These are phyloP conservation scores for Trinorchestia longiramus DNA, from an alignment of 1,140 invertebrate genomes.

Conservation along the genomic window DNA sequence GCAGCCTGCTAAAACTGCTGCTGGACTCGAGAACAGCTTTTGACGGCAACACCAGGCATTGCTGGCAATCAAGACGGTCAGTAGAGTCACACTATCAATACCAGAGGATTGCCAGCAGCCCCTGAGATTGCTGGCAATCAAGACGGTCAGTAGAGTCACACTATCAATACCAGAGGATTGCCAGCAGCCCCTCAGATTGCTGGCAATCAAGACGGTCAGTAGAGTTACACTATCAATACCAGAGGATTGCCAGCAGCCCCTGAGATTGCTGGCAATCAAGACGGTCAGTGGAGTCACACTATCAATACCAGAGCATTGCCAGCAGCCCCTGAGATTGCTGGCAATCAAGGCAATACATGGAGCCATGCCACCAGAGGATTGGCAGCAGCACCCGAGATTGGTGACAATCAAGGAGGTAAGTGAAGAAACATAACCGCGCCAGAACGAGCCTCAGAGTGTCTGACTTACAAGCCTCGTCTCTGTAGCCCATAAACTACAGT, in stretches of 20 bases:
- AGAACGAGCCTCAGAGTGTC: too few relatives aligned
- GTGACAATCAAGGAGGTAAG: too few relatives aligned
- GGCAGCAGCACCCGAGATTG: too few relatives aligned
- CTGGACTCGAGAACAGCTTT: not conserved
- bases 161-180: not conserved
- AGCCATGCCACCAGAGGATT: too few relatives aligned
- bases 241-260: not conserved
- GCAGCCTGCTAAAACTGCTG: not conserved
- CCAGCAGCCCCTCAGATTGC: not conserved
- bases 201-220: not conserved
- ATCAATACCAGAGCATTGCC: not conserved
- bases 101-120: not conserved
- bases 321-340: not conserved
- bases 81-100: not conserved
- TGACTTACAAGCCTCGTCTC: too few relatives aligned
- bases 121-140: too few relatives aligned
- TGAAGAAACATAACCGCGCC: too few relatives aligned
- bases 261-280: not conserved
- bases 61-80: not conserved
- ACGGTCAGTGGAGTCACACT: not conserved
- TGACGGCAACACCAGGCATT: not conserved
- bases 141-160: too few relatives aligned
- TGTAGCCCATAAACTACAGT: too few relatives aligned
- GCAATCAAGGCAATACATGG: not conserved
- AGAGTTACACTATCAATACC: not conserved